Conservation (phyloP, 2,113 vertebrate genomes). For the Eonycteris spelaea region DNA sequence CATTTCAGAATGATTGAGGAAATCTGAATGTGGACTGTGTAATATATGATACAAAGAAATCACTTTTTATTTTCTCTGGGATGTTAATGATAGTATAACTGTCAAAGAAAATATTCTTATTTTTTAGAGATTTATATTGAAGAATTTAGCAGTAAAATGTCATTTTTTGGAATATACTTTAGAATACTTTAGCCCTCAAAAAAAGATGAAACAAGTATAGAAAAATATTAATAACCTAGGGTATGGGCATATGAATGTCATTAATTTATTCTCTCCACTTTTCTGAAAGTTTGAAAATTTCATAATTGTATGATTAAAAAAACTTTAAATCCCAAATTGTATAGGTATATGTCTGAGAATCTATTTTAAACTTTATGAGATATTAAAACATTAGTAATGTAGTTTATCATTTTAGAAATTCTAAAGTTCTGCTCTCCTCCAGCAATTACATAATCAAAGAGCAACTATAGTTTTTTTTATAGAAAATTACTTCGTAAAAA, state of each 20-base stretch:
- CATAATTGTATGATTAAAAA: constrained; percentile 17
- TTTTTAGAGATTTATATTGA: not conserved
- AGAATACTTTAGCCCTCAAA: not conserved
- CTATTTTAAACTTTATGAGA: not conserved
- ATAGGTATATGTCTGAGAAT: not conserved
- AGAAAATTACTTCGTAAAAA: constrained; percentile 24
- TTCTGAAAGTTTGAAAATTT: not conserved
- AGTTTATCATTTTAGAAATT: not conserved
- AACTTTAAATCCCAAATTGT: not conserved
- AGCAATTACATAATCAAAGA: constrained; percentile 3
- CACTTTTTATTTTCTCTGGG: not conserved
- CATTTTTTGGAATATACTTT: not conserved
- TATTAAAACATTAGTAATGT: not conserved
- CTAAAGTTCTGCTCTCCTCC: not conserved
- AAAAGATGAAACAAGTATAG: not conserved
- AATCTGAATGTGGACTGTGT: not conserved
- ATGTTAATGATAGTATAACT: not conserved
- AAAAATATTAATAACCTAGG: not conserved
- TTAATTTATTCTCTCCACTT: not conserved
- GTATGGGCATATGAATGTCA: not conserved
- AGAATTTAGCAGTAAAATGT: constrained; percentile 6
- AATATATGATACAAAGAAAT: not conserved
- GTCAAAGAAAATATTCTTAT: not conserved
- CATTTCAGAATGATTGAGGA: not conserved
- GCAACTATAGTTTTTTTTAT: not conserved